Evolutionary conservation across 2,113 vertebrate species (phyloP).

Genomic region (Gymnarchus niloticus): DNA sequence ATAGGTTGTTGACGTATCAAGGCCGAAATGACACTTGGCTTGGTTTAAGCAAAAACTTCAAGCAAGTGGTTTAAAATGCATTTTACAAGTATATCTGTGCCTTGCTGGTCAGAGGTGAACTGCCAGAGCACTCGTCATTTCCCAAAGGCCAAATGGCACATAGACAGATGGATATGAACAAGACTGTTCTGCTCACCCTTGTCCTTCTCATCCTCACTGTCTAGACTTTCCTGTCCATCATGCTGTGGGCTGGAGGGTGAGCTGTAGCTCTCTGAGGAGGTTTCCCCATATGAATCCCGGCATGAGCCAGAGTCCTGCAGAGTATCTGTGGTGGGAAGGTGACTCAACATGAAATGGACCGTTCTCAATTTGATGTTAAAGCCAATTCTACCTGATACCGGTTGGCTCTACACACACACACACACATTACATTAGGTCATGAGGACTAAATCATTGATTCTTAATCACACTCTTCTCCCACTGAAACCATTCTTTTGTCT

Average conservation of each 20-base stretch:
- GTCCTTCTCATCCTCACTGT: constrained; percentile 90
- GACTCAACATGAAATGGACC: not conserved
- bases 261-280: constrained; percentile 91
- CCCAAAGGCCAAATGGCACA: not conserved
- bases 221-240: constrained; percentile 79
- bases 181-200: constrained; percentile 64
- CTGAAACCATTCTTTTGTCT: not conserved
- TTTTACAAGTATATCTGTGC: not conserved
- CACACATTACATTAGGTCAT: not conserved
- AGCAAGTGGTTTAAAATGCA: not conserved
- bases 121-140: not conserved
- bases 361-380: not conserved
- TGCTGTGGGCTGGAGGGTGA: constrained; percentile 86
- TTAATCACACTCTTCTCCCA: not conserved
- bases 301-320: constrained; percentile 72
- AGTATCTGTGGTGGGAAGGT: constrained; percentile 54
- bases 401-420: not conserved
- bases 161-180: not conserved
- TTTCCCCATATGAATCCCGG: constrained; percentile 80
- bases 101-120: not conserved
- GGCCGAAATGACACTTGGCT: not conserved
- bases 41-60: not conserved
- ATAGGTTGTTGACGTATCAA: not conserved
- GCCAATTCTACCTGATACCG: not conserved
- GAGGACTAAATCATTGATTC: not conserved